A percentile compares a stretch with the other conserved stretches of the same genome.
Evolutionary conservation across 2,797 vertebrate genomes (phyloP).

Genomic region (Lagocephalus sceleratus): DNA sequence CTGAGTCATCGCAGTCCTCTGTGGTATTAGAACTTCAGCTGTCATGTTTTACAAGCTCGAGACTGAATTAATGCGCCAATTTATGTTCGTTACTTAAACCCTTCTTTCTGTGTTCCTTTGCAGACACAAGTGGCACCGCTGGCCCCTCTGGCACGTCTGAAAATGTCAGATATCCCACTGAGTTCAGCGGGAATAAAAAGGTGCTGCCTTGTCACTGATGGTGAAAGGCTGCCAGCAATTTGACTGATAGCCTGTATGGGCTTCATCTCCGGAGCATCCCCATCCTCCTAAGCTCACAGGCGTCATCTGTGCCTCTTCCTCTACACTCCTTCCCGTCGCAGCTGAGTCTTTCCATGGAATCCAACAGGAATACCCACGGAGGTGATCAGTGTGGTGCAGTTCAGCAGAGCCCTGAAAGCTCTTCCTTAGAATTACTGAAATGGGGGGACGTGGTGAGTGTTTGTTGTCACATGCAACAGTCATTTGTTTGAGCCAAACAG

Average conservation of each 20-base stretch:
- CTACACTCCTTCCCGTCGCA: too few species aligned
- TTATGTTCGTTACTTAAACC: too few species aligned
- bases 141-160: neutral
- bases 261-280: too few species aligned
- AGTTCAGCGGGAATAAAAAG: neutral
- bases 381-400: too few species aligned
- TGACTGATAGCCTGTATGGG: neutral
- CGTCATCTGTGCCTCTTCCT: too few species aligned
- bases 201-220: neutral
- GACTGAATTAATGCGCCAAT: neutral
- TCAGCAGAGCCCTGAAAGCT: too few species aligned
- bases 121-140: too few species aligned
- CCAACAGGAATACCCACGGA: too few species aligned
- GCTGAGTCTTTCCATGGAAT: too few species aligned
- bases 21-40: constrained; percentile 39
- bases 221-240: neutral
- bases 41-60: constrained; percentile 13
- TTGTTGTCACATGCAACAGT: constrained; percentile 18
- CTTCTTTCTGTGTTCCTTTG: too few species aligned
- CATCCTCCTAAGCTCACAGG: too few species aligned
- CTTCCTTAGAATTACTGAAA: neutral
- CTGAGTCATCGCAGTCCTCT: constrained; percentile 43
- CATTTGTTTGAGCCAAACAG: constrained; percentile 12
- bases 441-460: too few species aligned
- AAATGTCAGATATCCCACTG: constrained; percentile 12